A percentile compares a stretch with the other conserved stretches of the same genome.
Conservation (phyloP, 2,888 invertebrate genomes). For the Philonicus albiceps region DNA sequence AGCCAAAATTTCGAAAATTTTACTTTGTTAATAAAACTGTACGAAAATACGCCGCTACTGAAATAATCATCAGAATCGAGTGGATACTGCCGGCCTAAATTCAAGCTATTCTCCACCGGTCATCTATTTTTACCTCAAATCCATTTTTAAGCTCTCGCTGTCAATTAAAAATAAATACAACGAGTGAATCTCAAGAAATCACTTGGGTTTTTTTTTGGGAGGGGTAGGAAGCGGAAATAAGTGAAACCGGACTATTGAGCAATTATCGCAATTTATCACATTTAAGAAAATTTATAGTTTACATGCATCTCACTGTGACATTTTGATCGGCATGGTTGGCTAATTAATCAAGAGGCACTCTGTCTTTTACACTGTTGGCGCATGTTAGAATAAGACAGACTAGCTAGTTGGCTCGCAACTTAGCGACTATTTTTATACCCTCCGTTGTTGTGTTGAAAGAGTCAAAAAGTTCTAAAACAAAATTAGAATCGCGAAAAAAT, state of each 20-base stretch:
- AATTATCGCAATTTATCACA: background rate
- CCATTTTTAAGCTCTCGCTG: background rate
- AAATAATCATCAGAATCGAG: background rate
- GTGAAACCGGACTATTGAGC: background rate
- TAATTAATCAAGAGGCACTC: background rate
- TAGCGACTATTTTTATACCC: background rate
- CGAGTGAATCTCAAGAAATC: background rate
- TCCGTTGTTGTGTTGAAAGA: background rate
- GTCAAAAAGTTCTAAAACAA: background rate
- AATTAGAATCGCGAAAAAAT: background rate
- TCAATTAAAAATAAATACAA: background rate
- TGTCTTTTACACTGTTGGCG: background rate
- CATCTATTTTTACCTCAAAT: constrained; percentile 8
- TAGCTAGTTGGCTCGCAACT: background rate
- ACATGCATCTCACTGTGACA: background rate
- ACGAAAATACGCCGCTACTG: background rate
- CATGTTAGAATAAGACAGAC: background rate
- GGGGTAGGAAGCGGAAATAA: background rate
- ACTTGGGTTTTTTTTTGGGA: background rate
- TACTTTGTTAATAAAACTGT: background rate
- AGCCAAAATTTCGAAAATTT: background rate
- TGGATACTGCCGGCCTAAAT: background rate
- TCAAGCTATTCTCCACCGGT: background rate
- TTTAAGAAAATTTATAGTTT: background rate
- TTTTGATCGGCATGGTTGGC: background rate